Evolutionary conservation across 2,888 invertebrate genomes (phyloP).

Genomic region (Apamea monoglypha): DNA sequence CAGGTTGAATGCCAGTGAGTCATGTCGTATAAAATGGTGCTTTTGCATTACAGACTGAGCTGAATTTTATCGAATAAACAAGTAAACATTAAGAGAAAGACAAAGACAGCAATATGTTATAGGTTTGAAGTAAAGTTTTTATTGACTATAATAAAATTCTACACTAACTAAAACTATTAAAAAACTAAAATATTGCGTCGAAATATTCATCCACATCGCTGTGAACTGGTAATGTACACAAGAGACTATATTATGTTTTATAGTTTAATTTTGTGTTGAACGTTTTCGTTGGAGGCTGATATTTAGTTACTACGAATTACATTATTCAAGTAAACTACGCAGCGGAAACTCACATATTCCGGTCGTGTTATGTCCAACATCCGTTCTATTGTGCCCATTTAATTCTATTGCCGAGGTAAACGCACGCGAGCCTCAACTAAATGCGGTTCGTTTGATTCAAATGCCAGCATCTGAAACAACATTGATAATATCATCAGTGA

Average conservation of each 20-base stretch:
- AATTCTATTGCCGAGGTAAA: constrained; percentile 68
- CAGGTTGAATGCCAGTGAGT: constrained; percentile 77
- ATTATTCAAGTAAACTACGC: constrained; percentile 68
- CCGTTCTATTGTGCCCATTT: constrained; percentile 82
- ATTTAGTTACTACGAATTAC: constrained; percentile 54
- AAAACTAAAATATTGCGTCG: no score
- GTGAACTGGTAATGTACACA: no score
- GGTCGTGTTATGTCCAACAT: constrained; percentile 82
- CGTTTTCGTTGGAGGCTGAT: constrained; percentile 18
- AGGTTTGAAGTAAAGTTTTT: no score
- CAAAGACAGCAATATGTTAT: constrained; percentile 16
- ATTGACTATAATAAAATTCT: no score
- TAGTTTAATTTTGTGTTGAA: neutral
- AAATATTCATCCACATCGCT: no score
- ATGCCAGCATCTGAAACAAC: constrained; percentile 36
- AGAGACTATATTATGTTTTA: no score
- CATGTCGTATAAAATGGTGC: constrained; percentile 73
- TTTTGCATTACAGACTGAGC: constrained; percentile 64
- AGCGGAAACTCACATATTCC: constrained; percentile 82
- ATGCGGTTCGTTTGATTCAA: constrained; percentile 33
- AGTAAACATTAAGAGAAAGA: constrained; percentile 31
- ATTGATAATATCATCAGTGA: constrained; percentile 25
- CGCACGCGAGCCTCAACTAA: constrained; percentile 54
- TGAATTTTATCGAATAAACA: constrained; percentile 54
- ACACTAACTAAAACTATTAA: no score